Evolutionary conservation across 2,113 vertebrate species (phyloP).

Genomic region (Dicrurus megarhynchus): DNA sequence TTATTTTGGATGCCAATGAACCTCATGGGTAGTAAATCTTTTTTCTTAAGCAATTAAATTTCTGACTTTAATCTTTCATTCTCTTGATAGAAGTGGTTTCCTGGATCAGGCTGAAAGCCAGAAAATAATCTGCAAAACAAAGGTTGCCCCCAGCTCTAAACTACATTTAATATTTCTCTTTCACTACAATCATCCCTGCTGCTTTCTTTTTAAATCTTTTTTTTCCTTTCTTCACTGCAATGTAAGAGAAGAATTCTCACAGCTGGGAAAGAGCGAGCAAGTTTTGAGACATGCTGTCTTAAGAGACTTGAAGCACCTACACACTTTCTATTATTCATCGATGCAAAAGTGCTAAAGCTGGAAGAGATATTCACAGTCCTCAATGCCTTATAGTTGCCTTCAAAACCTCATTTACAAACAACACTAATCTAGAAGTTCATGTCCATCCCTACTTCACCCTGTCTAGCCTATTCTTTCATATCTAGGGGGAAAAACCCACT

Average conservation of each 20-base stretch:
- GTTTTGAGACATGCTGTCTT: background rate
- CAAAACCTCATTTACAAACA: background rate
- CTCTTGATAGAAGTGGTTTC: constrained; percentile 60
- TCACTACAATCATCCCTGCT: background rate
- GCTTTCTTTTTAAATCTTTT: background rate
- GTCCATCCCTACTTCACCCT: background rate
- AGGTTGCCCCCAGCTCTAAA: constrained; percentile 30
- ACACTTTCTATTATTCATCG: background rate
- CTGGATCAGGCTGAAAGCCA: constrained; percentile 43
- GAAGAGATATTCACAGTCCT: background rate
- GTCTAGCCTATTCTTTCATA: background rate
- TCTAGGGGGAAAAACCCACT: background rate
- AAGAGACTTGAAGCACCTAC: background rate
- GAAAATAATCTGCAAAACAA: constrained; percentile 47
- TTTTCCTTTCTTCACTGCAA: background rate
- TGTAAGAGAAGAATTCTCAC: background rate
- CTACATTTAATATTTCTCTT: constrained; percentile 23
- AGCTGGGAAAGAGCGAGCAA: background rate
- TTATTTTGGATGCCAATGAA: constrained; percentile 18
- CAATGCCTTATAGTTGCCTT: background rate
- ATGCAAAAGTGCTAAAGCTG: background rate
- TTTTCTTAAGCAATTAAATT: constrained; percentile 51
- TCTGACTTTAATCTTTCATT: constrained; percentile 49
- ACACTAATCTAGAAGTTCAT: background rate
- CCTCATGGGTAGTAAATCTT: constrained; percentile 35